Conservation (phyloP, 1,140 invertebrate species). For the Drosophila chauvacae region DNA sequence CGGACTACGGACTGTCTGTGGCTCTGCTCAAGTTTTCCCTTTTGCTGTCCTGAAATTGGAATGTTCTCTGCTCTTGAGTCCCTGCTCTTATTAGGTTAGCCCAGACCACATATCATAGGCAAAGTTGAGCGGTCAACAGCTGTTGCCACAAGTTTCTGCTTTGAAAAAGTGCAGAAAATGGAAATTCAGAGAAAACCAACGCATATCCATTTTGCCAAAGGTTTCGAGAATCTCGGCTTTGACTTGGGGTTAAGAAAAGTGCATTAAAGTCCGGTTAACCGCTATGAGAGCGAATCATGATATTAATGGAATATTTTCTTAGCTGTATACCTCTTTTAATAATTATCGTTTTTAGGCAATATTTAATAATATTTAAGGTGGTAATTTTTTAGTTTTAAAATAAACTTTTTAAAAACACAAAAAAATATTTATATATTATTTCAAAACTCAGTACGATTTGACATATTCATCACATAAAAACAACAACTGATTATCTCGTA, state of each 20-base stretch:
- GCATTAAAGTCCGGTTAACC: neutral
- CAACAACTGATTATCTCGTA: neutral
- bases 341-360: neutral
- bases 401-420: neutral
- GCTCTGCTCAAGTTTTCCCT: conserved; percentile 8
- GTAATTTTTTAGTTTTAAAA: neutral
- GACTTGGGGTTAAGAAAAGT: neutral
- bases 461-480: neutral
- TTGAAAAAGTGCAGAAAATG: conserved; percentile 10
- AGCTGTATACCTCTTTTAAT: neutral
- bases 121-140: conserved; percentile 26
- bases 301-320: neutral
- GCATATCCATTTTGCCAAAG: neutral
- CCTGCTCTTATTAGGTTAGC: conserved; percentile 25
- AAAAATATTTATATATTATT: too few relatives aligned
- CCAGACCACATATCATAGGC: conserved; percentile 29
- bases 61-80: conserved; percentile 2
- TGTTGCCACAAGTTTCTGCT: conserved; percentile 25
- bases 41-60: conserved; percentile 7
- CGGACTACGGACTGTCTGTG: neutral
- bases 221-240: neutral
- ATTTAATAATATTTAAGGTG: neutral
- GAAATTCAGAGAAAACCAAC: neutral
- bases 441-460: neutral
- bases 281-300: neutral